Evolutionary conservation across 1,140 invertebrate species (phyloP), one percentile per base, ranked within the genome.

Genomic region (Neuroterus valhalla): DNA sequence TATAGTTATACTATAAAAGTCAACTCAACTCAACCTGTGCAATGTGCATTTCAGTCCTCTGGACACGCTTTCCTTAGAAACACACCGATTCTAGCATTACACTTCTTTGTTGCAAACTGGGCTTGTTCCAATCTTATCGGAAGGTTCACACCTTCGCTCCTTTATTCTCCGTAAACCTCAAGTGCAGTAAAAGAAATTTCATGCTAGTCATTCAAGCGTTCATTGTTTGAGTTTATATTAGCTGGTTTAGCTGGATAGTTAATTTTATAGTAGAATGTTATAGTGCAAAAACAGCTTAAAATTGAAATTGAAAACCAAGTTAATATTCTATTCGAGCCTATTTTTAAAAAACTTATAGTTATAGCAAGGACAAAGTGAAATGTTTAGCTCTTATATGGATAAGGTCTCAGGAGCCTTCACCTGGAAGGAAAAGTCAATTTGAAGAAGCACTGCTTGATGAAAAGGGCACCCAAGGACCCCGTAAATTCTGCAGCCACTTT

Each of bases 1-100:
- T 67, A 19, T 66, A 43, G 31, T 10, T 66, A 12, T 70, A 45
- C 17, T 55, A 69, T 46, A 48, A 1, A 62, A 38, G 76, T 78
- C 77, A 75, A 81, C 82, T 84, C 83, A 84, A 83, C 84, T 83
- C 81, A 86, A 86, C 83, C 84, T 87, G 84, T 50, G 77, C 31
- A 38, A 38, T 38, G 78, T 85, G 84, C 82, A 80, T 83, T 84
- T 79, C 81, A 82, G 81, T 78, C 76, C 82, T 76, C 78, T 74
- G 75, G 76, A 75, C 77, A 81, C 78, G 77, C 76, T 81, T 79
- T 82, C 78, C 81, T 73, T 75, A 82, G 55, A 62, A 62, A 62
- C 26, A 62, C 55, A 62, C 14, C 26, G 55, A 62, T 62, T 62
- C 55, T 62, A 23, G 23, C 31, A 62, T 62, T 62, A 31, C 55